These are phyloP conservation scores for Ptychadena robeensis DNA, from an alignment of 2,797 vertebrate genomes.

Conservation along the genomic window DNA sequence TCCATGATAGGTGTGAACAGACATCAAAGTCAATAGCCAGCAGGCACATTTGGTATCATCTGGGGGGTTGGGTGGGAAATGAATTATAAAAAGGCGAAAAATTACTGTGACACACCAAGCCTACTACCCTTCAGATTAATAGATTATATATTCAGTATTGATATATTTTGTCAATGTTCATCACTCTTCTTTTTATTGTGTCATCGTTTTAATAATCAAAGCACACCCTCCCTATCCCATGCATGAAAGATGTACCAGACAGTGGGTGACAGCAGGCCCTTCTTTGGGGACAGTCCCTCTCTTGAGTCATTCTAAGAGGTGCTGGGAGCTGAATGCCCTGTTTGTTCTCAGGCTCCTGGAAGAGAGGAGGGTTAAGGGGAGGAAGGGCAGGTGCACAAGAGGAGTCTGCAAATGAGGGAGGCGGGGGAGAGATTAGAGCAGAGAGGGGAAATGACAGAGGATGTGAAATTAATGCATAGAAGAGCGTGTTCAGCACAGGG, in stretches of 20 bases:
- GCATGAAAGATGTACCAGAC: constrained; percentile 41
- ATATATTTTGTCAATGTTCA: constrained; percentile 37
- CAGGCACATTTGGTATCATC: constrained; percentile 35
- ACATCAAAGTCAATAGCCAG: constrained; percentile 36
- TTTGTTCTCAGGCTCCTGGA: constrained; percentile 60
- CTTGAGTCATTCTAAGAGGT: constrained; percentile 44
- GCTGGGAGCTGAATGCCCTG: constrained; percentile 58
- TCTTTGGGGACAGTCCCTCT: constrained; percentile 50
- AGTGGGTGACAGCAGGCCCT: constrained; percentile 51
- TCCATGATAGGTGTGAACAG: not conserved
- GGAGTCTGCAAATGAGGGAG: constrained; percentile 59
- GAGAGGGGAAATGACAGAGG: constrained; percentile 59
- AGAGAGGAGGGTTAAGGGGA: constrained; percentile 40
- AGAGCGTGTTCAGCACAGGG: constrained; percentile 45
- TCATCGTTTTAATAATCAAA: constrained; percentile 16
- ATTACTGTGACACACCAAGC: constrained; percentile 8
- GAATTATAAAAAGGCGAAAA: constrained; percentile 2
- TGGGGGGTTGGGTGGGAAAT: constrained; percentile 36
- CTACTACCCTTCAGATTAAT: constrained; percentile 14
- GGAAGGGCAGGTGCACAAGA: constrained; percentile 62
- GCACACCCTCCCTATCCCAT: constrained; percentile 14
- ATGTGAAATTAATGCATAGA: constrained; percentile 60
- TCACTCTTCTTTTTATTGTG: constrained; percentile 15
- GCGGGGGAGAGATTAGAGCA: constrained; percentile 60
- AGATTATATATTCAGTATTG: constrained; percentile 20